phyloP scores from a whole-genome alignment of 1,140 invertebrate species.

The Brachionus paranguensis region DNA sequence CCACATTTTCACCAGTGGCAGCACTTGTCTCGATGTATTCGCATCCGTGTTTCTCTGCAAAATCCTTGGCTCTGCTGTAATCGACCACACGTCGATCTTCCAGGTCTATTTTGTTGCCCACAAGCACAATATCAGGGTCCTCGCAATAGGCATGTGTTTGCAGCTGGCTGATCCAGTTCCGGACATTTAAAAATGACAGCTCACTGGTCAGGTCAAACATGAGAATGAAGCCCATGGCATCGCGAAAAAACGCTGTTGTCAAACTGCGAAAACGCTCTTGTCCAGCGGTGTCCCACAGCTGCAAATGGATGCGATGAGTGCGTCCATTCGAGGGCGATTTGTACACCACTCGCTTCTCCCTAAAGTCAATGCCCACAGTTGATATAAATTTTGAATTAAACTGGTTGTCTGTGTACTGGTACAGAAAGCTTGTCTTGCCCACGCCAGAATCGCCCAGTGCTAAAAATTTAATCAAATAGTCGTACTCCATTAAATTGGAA shows the following conservation, averaged over 20 bases:
- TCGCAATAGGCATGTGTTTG: slow-evolving; percentile 88
- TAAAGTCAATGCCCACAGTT: slow-evolving; percentile 94
- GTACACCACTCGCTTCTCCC: slow-evolving; percentile 67
- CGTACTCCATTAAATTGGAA: slow-evolving; percentile 66
- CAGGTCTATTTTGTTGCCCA: slow-evolving; percentile 87
- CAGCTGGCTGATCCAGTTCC: slow-evolving; percentile 90
- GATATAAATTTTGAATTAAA: slow-evolving; percentile 89
- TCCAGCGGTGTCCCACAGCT: slow-evolving; percentile 39
- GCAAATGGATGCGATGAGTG: slow-evolving; percentile 34
- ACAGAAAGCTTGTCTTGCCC: slow-evolving; percentile 59
- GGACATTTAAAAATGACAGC: slow-evolving; percentile 85
- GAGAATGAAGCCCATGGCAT: slow-evolving; percentile 95
- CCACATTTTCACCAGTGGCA: slow-evolving; percentile 79
- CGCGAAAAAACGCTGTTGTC: slow-evolving; percentile 91
- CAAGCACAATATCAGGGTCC: slow-evolving; percentile 87
- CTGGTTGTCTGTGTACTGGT: slow-evolving; percentile 88
- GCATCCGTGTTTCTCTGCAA: slow-evolving; percentile 75
- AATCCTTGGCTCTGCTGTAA: slow-evolving; percentile 70
- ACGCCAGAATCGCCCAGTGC: slow-evolving; percentile 61
- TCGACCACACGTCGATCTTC: slow-evolving; percentile 71
- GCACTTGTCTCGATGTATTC: slow-evolving; percentile 87
- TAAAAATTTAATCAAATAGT: slow-evolving; percentile 91
- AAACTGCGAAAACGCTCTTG: slow-evolving; percentile 73
- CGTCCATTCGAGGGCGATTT: slow-evolving; percentile 17
- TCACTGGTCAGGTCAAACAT: slow-evolving; percentile 93